Evolutionary conservation across 1,140 invertebrate genomes (phyloP).

Genomic region (Brachionus rubens): DNA sequence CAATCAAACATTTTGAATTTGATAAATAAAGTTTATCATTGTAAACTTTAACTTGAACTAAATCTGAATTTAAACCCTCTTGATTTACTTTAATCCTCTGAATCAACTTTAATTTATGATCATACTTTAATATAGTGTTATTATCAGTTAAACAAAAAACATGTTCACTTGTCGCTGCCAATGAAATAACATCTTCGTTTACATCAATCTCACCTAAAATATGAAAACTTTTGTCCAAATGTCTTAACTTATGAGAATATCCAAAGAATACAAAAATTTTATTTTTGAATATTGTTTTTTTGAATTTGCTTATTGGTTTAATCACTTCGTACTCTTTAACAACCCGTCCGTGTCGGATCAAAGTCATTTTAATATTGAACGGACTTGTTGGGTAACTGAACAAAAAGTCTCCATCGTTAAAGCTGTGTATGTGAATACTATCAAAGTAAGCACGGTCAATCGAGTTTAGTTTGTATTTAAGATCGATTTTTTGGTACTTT

Average conservation of each 20-base stretch:
- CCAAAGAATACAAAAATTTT: slow-evolving; percentile 15
- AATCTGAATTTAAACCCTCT: not conserved
- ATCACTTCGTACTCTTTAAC: not conserved
- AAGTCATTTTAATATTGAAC: not conserved
- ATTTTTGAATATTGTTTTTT: not conserved
- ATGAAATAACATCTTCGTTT: not conserved
- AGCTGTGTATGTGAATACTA: not conserved
- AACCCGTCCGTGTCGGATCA: not conserved
- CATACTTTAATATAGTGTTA: not conserved
- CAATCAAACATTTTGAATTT: not conserved
- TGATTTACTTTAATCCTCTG: slow-evolving; percentile 1
- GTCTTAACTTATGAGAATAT: not conserved
- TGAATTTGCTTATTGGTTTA: not conserved
- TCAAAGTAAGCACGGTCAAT: not conserved
- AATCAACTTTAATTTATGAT: not conserved
- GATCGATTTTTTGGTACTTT: not conserved
- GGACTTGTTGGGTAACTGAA: not conserved
- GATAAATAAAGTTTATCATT: not conserved
- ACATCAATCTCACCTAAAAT: not conserved
- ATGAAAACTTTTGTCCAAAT: not conserved
- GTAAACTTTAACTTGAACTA: not conserved
- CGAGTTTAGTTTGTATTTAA: not conserved
- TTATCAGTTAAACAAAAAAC: not conserved
- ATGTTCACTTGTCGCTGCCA: not conserved
- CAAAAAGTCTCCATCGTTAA: not conserved